Evolutionary conservation across 92 coral and sea anemone genomes (phyloP).

Genomic region (Palythoa grandiflora): DNA sequence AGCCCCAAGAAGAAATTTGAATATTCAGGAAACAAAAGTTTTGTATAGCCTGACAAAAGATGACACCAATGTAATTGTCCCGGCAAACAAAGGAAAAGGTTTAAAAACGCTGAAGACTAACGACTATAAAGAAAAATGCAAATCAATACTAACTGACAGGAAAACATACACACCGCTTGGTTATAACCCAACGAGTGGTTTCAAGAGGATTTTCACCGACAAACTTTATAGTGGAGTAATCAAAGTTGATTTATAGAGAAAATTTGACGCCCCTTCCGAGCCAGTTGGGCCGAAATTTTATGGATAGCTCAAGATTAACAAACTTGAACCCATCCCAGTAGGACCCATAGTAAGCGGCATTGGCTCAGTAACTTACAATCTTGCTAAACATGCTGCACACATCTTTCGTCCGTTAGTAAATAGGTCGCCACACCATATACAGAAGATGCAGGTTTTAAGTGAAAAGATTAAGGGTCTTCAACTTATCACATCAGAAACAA

Average conservation of each 20-base stretch:
- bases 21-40: neutral
- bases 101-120: neutral
- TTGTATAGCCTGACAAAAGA: neutral
- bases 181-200: neutral
- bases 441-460: neutral
- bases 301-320: neutral
- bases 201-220: neutral
- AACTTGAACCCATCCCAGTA: neutral
- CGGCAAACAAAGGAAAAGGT: neutral
- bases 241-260: neutral
- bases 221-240: neutral
- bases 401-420: no score
- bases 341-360: neutral
- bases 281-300: neutral
- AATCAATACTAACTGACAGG: neutral
- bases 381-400: slow-evolving; percentile 2
- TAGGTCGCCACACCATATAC: neutral
- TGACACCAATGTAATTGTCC: no score
- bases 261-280: neutral
- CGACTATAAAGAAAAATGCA: neutral
- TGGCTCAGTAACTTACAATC: neutral
- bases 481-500: neutral
- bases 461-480: no score
- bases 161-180: neutral
- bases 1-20: neutral